Evolutionary conservation across 2,113 vertebrate species (phyloP).

Genomic region (Otus sunia): DNA sequence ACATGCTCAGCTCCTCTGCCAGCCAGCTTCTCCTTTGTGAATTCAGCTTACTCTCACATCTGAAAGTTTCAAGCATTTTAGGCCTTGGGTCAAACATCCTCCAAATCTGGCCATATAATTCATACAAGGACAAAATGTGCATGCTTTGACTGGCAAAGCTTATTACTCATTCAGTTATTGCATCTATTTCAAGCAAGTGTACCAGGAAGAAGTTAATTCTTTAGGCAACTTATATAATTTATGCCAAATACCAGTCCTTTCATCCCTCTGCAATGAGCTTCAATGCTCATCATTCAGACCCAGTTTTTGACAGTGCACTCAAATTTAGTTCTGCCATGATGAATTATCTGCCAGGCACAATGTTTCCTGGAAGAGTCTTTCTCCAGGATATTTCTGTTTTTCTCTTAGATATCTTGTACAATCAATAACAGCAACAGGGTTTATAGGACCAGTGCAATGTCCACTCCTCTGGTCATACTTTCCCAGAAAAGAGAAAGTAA

Average conservation of each 20-base stretch:
- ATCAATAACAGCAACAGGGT: not conserved
- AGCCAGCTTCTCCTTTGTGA: not conserved
- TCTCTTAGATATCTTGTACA: not conserved
- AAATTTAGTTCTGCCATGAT: not conserved
- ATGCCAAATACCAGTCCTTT: not conserved
- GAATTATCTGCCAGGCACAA: not conserved
- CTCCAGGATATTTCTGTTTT: not conserved
- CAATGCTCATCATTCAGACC: not conserved
- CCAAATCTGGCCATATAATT: not conserved
- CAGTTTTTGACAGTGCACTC: not conserved
- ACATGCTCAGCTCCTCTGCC: rapidly evolving
- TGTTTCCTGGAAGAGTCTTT: not conserved
- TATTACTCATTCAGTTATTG: not conserved
- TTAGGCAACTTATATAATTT: not conserved
- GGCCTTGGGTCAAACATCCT: not conserved
- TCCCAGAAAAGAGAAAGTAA: not conserved
- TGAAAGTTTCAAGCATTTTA: not conserved
- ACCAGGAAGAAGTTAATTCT: not conserved
- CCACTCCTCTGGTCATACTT: not conserved
- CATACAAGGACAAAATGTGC: not conserved
- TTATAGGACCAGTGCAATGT: not conserved
- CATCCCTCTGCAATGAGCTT: not conserved
- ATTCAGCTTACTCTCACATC: not conserved
- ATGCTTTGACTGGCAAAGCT: not conserved
- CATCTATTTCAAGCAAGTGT: not conserved